Base-by-base conservation (phyloP, 2,113 vertebrate species). In the Lethenteron reissneri region DNA sequence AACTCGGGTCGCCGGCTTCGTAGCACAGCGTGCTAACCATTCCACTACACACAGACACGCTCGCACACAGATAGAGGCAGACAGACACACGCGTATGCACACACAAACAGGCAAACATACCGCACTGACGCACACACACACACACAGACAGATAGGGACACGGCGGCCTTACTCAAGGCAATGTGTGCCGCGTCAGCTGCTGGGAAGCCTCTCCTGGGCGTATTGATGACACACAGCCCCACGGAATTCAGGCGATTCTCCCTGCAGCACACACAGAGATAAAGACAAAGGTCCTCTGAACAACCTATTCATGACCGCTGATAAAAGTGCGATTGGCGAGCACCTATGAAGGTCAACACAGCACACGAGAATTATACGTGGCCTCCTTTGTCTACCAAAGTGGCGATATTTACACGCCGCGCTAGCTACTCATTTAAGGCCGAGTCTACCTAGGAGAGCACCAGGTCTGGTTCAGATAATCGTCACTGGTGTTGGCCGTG, bases 161-260 rank as follows among this genome's bases (percentile, higher is more conserved):
- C 64, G 9, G 64, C 15, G 57, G 57, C 84, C 88, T 87, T 82
- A 99, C 94, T 86, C 75, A 97, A 81, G 4, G 91, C 88, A 71
- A 99, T 97, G 81, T 99, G 92, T 41, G 91, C 88, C 7, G 91
- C 89, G 15, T 99, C 94, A 74, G 89, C 88, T 76, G 89, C 80
- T 2, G 94, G 92, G 78, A 97, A 99, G 17, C 88, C 87, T 80
- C 94, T 83, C 78, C 92, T 97, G 75, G 82, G 76, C 10, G 88
- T 90, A 77, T 80, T 94, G 77, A 99, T 81, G 74, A 92, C 87
- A 78, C 90, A 91, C 74, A 96, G 79, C 69, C 88, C 90, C 15
- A 99, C 77, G 0, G 92, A 95, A 10, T 82, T 81, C 90, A 97
- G 85, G 3, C 88, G 84, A 73, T 92, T 88, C 74, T 99, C 94